These are phyloP conservation scores for Cheilosia vulpina DNA, from an alignment of 2,888 invertebrate species.

Conservation along the genomic window DNA sequence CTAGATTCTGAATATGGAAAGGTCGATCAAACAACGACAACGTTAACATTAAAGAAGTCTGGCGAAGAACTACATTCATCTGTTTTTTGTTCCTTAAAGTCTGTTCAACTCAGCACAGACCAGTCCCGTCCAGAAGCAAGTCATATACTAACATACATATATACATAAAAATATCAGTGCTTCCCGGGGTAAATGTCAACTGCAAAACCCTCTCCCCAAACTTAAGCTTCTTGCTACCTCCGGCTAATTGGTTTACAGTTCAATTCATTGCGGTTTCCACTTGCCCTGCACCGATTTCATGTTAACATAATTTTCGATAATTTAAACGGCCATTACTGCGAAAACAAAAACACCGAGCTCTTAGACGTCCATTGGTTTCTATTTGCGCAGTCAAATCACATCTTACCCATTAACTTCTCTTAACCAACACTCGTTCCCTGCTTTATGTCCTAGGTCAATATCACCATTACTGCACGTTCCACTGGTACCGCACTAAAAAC, in stretches of 20 bases:
- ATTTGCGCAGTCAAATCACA: constrained; percentile 64
- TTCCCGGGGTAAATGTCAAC: no score
- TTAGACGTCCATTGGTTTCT: background rate
- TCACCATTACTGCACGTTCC: constrained; percentile 46
- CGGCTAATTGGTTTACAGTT: background rate
- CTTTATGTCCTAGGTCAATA: constrained; percentile 64
- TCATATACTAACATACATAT: no score
- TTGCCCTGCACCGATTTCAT: constrained; percentile 4
- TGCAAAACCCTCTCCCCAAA: no score
- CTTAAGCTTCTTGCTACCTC: background rate
- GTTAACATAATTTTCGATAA: constrained; percentile 33
- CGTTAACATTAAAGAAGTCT: no score
- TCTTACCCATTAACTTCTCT: constrained; percentile 62
- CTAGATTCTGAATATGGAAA: no score
- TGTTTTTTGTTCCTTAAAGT: no score
- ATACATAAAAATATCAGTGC: no score
- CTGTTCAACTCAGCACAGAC: no score
- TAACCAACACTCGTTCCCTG: constrained; percentile 51
- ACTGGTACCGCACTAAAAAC: constrained; percentile 42
- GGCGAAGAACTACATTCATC: no score
- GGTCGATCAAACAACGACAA: no score
- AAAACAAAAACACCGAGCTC: constrained; percentile 21
- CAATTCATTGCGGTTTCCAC: background rate
- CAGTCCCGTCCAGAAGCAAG: no score
- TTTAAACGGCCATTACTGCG: constrained; percentile 8